Percentiles rank a stretch among this genome's conserved stretches.
These are phyloP conservation scores for Limulus polyphemus DNA, from an alignment of 2,888 invertebrate species.

Conservation along the genomic window DNA sequence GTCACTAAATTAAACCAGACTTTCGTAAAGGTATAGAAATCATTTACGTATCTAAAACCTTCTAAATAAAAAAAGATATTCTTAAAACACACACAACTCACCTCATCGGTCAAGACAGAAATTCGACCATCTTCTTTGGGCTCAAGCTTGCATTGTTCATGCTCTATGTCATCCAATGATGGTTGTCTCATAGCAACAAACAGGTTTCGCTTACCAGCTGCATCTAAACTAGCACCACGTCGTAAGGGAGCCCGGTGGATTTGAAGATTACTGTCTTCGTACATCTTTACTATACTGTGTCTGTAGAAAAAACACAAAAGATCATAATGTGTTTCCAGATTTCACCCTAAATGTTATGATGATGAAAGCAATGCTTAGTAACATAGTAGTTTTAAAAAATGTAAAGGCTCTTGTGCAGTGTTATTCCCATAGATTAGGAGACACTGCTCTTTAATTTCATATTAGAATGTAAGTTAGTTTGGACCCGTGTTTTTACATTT, in stretches of 20 bases:
- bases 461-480: neutral
- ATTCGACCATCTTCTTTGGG: conserved; percentile 72
- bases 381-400: too few species aligned
- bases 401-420: too few species aligned
- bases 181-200: conserved; percentile 28
- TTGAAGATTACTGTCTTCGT: conserved; percentile 46
- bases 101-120: conserved; percentile 59
- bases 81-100: conserved; percentile 34
- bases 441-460: neutral
- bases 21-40: too few species aligned
- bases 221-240: conserved; percentile 26
- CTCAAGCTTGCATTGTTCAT: conserved; percentile 63
- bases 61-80: too few species aligned
- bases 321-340: too few species aligned
- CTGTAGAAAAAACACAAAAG: conserved; percentile 8
- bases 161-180: conserved; percentile 58
- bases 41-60: too few species aligned
- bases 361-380: too few species aligned
- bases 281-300: conserved; percentile 64
- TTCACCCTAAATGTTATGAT: too few species aligned
- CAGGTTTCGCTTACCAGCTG: conserved; percentile 23
- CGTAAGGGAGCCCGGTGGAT: conserved; percentile 18
- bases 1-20: too few species aligned
- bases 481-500: too few species aligned
- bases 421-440: too few species aligned